Percentiles rank a stretch among this genome's conserved stretches.
phyloP scores from a whole-genome alignment of 2,113 vertebrate species.

The Benitochromis conjunctus region DNA sequence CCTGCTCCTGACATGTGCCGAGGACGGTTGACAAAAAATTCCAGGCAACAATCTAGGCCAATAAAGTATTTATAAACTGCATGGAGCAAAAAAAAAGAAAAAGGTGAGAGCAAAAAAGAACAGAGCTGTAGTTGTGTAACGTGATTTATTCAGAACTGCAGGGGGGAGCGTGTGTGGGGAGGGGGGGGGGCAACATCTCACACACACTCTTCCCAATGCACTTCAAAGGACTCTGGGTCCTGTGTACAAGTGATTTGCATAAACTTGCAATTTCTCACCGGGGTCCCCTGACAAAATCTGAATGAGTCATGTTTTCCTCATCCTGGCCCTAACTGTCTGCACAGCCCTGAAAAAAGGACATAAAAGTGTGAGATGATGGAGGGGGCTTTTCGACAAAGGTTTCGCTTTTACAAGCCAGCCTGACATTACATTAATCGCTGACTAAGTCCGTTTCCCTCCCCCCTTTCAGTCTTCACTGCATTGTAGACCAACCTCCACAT shows the following conservation, averaged over 20 bases:
- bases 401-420: background rate
- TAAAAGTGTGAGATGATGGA: background rate
- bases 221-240: constrained; percentile 22
- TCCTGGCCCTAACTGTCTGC: background rate
- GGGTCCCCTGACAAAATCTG: background rate
- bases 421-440: constrained; percentile 15
- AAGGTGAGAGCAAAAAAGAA: background rate
- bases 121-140: constrained; percentile 32
- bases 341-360: background rate
- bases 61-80: constrained; percentile 5
- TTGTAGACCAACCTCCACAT: background rate
- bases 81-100: background rate
- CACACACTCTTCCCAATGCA: constrained; percentile 14
- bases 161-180: background rate
- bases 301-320: constrained; percentile 38
- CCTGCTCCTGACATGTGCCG: background rate
- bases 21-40: background rate
- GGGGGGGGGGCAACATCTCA: background rate
- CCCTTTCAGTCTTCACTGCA: background rate
- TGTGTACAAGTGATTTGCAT: constrained; percentile 29
- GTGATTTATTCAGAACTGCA: constrained; percentile 37
- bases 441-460: background rate
- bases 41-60: background rate
- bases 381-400: background rate
- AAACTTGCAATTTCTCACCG: constrained; percentile 9